These are phyloP conservation scores for Marcusenius ussheri DNA, from an alignment of 2,113 vertebrate genomes.

Conservation along the genomic window DNA sequence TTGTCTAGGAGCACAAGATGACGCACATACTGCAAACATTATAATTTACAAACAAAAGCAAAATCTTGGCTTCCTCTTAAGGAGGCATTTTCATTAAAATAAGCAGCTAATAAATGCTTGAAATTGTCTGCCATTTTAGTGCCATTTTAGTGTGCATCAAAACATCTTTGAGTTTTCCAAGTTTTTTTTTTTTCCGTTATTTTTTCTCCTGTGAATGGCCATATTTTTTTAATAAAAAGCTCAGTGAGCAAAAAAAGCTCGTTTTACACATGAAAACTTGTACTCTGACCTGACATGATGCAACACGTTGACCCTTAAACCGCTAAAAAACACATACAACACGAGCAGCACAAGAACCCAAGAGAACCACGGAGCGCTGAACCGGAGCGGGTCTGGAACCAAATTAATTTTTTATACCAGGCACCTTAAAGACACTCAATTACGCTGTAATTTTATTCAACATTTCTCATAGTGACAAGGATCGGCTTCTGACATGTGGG, in stretches of 20 bases:
- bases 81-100: constrained; percentile 5
- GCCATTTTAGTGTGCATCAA: neutral
- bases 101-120: neutral
- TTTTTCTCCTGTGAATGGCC: neutral
- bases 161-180: too few relatives aligned
- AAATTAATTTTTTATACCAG: constrained; percentile 10
- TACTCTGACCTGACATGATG: neutral
- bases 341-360: neutral
- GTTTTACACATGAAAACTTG: neutral
- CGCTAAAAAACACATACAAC: neutral
- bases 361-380: constrained; percentile 4
- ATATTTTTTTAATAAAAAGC: neutral
- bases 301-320: neutral
- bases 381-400: neutral
- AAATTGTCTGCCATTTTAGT: neutral
- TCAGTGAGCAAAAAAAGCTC: neutral
- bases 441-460: constrained; percentile 72
- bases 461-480: constrained; percentile 66
- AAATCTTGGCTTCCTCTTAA: neutral
- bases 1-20: neutral
- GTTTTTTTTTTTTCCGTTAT: too few relatives aligned
- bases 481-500: constrained; percentile 66
- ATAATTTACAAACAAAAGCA: constrained; percentile 11
- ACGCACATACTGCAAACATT: neutral
- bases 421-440: constrained; percentile 47